Evolutionary conservation across 1,140 invertebrate genomes (phyloP).

Genomic region (Frieseomelitta varia): DNA sequence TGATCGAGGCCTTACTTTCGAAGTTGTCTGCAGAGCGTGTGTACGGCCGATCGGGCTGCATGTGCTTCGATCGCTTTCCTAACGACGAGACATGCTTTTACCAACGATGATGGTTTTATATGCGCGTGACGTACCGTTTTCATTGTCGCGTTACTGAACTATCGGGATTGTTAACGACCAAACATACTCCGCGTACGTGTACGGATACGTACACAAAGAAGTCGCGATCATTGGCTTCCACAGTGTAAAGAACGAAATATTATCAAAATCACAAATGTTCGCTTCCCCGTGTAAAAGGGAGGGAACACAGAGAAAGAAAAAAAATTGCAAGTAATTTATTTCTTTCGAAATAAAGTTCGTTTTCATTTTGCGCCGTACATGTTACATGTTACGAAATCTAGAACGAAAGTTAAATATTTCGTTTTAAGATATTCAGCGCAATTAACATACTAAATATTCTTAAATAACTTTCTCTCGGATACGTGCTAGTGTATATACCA

Average conservation of each 20-base stretch:
- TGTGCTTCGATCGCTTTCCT: constrained; percentile 60
- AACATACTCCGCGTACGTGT: fast-evolving
- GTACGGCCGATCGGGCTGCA: constrained; percentile 30
- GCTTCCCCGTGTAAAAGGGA: not conserved
- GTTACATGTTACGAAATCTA: constrained; percentile 8
- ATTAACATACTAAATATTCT: not conserved
- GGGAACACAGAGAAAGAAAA: not conserved
- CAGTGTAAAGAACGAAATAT: not conserved
- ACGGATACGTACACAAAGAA: not conserved
- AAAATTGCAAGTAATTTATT: not conserved
- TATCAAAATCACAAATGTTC: not conserved
- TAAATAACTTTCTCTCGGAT: not conserved
- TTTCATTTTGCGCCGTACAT: constrained; percentile 18
- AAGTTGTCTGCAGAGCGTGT: constrained; percentile 54
- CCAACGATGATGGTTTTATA: constrained; percentile 49
- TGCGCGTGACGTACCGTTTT: constrained; percentile 53
- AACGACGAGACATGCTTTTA: constrained; percentile 61
- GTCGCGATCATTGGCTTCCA: not conserved
- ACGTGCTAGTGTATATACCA: not conserved
- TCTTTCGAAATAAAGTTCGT: constrained; percentile 8
- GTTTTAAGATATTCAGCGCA: not conserved
- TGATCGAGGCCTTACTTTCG: constrained; percentile 77
- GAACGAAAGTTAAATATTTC: constrained; percentile 16
- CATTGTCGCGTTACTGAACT: constrained; percentile 43
- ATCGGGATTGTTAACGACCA: not conserved